Evolutionary conservation across 2,113 vertebrate species (phyloP).

Genomic region (Synodontis membranacea): DNA sequence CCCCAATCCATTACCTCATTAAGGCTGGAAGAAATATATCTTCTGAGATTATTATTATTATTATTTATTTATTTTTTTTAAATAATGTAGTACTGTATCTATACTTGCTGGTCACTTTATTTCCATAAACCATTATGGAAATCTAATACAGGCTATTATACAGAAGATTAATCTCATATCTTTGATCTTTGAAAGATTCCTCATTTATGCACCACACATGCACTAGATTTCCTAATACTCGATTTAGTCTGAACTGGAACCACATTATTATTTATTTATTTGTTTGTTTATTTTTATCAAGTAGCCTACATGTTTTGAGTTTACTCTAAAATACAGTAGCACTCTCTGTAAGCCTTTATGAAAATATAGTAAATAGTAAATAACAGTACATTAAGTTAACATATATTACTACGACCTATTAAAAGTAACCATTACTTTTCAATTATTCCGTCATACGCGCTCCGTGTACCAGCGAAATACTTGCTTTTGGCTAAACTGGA

Average conservation of each 20-base stretch:
- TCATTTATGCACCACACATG: too few species aligned
- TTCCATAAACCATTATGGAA: not conserved
- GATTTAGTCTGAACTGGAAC: too few species aligned
- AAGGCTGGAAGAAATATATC: too few species aligned
- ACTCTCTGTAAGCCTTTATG: not conserved
- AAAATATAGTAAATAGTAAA: not conserved
- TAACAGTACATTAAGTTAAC: not conserved
- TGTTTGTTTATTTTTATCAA: too few species aligned
- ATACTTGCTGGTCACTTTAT: not conserved
- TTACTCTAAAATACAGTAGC: too few species aligned
- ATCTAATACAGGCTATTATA: not conserved
- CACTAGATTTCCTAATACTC: too few species aligned
- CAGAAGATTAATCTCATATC: not conserved
- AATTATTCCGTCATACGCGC: not conserved
- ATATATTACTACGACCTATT: not conserved
- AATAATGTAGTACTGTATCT: too few species aligned
- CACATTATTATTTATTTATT: too few species aligned
- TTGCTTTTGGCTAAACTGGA: not conserved
- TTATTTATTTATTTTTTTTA: too few species aligned
- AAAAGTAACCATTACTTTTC: not conserved
- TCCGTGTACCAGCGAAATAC: not conserved
- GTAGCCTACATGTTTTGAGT: too few species aligned
- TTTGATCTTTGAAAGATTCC: not conserved
- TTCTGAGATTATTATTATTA: too few species aligned
- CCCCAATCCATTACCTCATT: too few species aligned